Evolutionary conservation across 1,140 invertebrate species (phyloP), one percentile per base, ranked within the genome.

Genomic region (Harlomillsia oculata): DNA sequence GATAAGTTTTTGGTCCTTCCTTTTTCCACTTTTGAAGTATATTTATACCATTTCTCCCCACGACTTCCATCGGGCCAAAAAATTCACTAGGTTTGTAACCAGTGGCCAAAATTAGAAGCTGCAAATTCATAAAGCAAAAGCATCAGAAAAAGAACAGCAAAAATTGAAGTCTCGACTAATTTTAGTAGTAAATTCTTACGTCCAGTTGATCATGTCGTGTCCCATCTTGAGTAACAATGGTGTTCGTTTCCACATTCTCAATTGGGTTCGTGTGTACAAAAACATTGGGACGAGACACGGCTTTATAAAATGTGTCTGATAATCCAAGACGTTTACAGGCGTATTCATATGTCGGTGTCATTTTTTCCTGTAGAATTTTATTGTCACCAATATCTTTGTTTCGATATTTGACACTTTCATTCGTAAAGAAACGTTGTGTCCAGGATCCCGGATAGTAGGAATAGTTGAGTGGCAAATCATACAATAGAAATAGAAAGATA

Each of bases 281-380:
- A 1, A 58, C 60, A 9, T 62, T 43, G 13, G 51, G 30, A 14
- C 21, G 29, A 5, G 1, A 16, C 13, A 62, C 2, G 3, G 55
- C 46, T 11, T 29, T 44, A 39, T 54, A 58, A 40, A 50, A 62
- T 14, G 23, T 18, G 13, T 50, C 23, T 5, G 60, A 57, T n/a
- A 46, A 11, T 13, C 21, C 18, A 20, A 55, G 18, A 11, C 60
- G 18, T 29, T 62, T 62, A 26, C 60, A 62, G 2, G 55, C 60
- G 1, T 58, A 54, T 23, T 37, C 30, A 28, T 62, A 62, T 3
- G 43, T 53, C 28, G 60, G 55, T 9, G 26, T 54, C 11, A 62
- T 14, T 21, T 53, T 39, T 29, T 43, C 11, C 9, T 9, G 5
- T 2, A 45, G 25, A 8, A 29, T 25, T 14, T n/a, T 25, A 29